Evolutionary conservation across 2,797 vertebrate genomes (phyloP).

Genomic region (Peromyscus attwateri): DNA sequence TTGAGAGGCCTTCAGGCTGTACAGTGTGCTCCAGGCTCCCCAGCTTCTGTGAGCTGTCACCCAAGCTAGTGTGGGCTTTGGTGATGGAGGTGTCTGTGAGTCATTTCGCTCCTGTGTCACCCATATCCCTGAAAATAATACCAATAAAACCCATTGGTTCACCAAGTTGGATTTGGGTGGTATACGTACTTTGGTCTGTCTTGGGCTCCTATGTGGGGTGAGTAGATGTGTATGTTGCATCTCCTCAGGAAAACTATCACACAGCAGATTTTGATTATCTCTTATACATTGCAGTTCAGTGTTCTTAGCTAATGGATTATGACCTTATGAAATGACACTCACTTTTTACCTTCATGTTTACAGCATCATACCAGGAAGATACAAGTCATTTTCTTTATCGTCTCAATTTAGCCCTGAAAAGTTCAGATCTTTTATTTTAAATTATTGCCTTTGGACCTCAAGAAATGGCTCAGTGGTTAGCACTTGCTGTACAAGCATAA

Average conservation of each 20-base stretch:
- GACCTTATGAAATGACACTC: constrained; percentile 28
- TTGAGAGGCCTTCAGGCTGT: background rate
- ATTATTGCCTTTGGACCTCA: background rate
- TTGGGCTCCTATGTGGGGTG: too few species aligned
- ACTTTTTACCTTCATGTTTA: constrained; percentile 42
- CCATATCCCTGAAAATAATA: background rate
- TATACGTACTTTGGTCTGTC: too few species aligned
- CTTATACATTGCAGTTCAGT: background rate
- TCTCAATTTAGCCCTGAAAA: constrained; percentile 54
- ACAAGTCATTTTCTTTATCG: constrained; percentile 40
- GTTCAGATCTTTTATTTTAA: constrained; percentile 11
- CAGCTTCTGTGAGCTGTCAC: background rate
- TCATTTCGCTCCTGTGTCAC: background rate
- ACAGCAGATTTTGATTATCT: background rate
- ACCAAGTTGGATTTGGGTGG: background rate
- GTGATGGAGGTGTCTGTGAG: background rate
- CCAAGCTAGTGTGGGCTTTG: background rate
- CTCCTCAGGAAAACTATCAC: background rate
- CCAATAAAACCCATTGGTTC: background rate
- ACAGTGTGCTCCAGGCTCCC: background rate
- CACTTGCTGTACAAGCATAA: background rate
- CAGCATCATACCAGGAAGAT: background rate
- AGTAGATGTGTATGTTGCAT: background rate
- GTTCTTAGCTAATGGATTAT: background rate
- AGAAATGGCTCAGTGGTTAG: background rate